phyloP scores from a whole-genome alignment of 2,113 vertebrate genomes.

The Lucifuga dentata region DNA sequence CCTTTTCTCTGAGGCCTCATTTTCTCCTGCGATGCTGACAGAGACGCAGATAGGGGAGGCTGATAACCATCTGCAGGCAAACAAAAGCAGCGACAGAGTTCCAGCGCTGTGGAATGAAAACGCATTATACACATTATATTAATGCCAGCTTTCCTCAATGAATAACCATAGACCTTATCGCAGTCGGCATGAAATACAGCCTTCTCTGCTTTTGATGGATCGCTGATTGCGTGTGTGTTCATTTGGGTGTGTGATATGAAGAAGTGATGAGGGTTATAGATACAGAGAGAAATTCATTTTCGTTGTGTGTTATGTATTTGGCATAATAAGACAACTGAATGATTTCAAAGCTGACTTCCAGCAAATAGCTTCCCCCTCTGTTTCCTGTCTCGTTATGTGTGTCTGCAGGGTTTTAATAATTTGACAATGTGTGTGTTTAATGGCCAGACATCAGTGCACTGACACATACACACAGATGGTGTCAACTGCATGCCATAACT shows the following conservation, averaged over 20 bases:
- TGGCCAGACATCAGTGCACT: too few species aligned
- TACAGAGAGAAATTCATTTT: not conserved
- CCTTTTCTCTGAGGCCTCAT: not conserved
- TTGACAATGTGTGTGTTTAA: not conserved
- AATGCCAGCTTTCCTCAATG: constrained; percentile 5
- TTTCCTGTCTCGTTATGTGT: not conserved
- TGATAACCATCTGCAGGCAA: constrained; percentile 37
- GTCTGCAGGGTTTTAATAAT: not conserved
- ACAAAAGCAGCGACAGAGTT: constrained; percentile 29
- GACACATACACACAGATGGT: constrained; percentile 2
- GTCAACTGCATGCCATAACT: too few species aligned
- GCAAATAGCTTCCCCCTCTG: not conserved
- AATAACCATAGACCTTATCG: constrained; percentile 4
- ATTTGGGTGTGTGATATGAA: not conserved
- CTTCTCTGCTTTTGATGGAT: constrained; percentile 1
- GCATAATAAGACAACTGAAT: not conserved
- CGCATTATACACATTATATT: constrained; percentile 24
- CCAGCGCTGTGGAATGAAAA: constrained; percentile 12
- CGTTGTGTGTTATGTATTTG: not conserved
- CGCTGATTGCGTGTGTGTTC: not conserved
- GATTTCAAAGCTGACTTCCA: not conserved
- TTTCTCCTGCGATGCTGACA: not conserved
- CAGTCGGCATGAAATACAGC: constrained; percentile 1
- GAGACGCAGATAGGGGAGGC: not conserved
- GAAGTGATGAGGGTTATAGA: not conserved